phyloP scores from a whole-genome alignment of 1,140 invertebrate genomes.

The Cydia strobilella region DNA sequence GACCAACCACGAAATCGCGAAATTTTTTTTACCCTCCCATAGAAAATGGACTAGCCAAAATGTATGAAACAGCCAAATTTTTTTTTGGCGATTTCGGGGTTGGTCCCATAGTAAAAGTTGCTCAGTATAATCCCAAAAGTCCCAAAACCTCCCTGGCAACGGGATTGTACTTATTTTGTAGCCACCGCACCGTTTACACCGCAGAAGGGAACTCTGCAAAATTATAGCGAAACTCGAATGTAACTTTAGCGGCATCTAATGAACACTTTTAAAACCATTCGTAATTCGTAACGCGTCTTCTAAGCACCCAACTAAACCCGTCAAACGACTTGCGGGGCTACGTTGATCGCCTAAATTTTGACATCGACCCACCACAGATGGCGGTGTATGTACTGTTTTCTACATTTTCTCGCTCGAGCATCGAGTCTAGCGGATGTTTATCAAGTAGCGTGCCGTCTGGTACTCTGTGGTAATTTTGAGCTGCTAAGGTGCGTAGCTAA shows the following conservation, averaged over 20 bases:
- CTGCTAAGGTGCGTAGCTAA: not conserved
- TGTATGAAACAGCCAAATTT: too few species aligned
- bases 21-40: too few species aligned
- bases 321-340: not conserved
- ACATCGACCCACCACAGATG: conserved; percentile 5
- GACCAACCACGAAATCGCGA: too few species aligned
- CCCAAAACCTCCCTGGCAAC: too few species aligned
- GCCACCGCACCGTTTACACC: too few species aligned
- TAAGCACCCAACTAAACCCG: not conserved
- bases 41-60: too few species aligned
- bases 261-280: not conserved
- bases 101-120: too few species aligned
- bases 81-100: too few species aligned
- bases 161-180: too few species aligned
- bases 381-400: conserved; percentile 5
- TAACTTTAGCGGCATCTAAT: not conserved
- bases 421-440: not conserved
- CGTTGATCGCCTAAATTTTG: not conserved
- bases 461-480: not conserved
- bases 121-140: too few species aligned
- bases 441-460: not conserved
- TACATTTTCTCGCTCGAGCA: not conserved
- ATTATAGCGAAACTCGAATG: not conserved
- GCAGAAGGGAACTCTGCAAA: too few species aligned
- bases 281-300: not conserved